These are phyloP conservation scores for Phaethornis superciliosus DNA, from an alignment of 2,113 vertebrate genomes.

Conservation along the genomic window DNA sequence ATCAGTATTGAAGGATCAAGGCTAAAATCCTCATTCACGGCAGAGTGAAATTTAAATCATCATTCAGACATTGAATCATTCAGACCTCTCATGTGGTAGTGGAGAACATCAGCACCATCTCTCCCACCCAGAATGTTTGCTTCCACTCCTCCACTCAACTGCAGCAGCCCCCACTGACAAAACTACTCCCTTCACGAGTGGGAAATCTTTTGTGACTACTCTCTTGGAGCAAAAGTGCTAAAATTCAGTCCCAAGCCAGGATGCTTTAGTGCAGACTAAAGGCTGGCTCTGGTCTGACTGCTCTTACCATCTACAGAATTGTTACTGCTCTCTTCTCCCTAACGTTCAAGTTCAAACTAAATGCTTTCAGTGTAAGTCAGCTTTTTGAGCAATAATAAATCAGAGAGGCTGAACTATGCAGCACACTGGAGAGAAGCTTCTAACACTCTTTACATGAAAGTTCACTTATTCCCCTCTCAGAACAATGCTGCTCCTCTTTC, in stretches of 20 bases:
- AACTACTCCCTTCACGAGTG: background rate
- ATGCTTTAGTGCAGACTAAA: background rate
- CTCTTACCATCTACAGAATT: background rate
- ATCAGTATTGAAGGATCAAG: background rate
- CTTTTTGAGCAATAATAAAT: background rate
- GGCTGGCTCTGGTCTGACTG: background rate
- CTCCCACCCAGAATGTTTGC: background rate
- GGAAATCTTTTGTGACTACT: background rate
- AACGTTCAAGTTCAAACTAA: background rate
- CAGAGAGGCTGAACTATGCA: background rate
- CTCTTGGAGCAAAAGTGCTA: background rate
- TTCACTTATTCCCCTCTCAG: background rate
- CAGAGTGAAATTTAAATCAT: conserved; percentile 6
- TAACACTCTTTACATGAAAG: background rate
- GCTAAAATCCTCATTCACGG: background rate
- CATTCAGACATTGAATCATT: background rate
- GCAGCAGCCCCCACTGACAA: background rate
- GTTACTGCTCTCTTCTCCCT: background rate
- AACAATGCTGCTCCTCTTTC: background rate
- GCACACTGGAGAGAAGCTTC: background rate
- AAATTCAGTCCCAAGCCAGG: background rate
- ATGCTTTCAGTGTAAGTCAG: background rate
- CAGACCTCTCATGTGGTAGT: background rate
- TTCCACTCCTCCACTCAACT: background rate
- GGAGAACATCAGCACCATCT: background rate